phyloP scores from a whole-genome alignment of 2,797 vertebrate species.

The Emys orbicularis region DNA sequence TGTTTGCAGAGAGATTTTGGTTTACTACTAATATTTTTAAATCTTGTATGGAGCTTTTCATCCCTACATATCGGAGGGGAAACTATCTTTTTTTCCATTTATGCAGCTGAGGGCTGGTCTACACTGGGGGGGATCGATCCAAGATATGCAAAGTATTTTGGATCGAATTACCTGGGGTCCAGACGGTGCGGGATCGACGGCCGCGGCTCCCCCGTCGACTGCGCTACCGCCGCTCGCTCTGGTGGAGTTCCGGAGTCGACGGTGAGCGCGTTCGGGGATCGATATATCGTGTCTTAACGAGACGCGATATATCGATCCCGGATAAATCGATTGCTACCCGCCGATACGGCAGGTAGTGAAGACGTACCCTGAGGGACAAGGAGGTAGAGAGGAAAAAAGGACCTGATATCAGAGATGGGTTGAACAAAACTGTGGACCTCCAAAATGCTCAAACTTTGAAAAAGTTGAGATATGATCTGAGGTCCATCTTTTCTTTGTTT shows the following conservation, averaged over 20 bases:
- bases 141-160: too few species aligned
- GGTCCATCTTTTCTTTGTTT: neutral
- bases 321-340: too few species aligned
- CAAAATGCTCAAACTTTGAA: neutral
- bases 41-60: neutral
- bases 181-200: too few species aligned
- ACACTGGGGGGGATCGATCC: too few species aligned
- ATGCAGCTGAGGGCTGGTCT: neutral
- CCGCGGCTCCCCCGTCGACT: too few species aligned
- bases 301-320: too few species aligned
- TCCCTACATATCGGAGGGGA: neutral
- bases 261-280: too few species aligned
- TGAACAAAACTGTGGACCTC: neutral
- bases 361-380: neutral
- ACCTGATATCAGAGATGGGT: neutral
- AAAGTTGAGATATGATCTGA: neutral
- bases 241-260: too few species aligned
- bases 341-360: too few species aligned
- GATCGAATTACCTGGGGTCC: too few species aligned
- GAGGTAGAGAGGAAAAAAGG: neutral
- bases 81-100: neutral
- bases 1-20: conserved; percentile 3
- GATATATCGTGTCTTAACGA: too few species aligned
- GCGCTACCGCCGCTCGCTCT: too few species aligned
- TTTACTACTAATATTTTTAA: neutral